Evolutionary conservation across 2,113 vertebrate genomes (phyloP).

Genomic region (Saccopteryx leptura): DNA sequence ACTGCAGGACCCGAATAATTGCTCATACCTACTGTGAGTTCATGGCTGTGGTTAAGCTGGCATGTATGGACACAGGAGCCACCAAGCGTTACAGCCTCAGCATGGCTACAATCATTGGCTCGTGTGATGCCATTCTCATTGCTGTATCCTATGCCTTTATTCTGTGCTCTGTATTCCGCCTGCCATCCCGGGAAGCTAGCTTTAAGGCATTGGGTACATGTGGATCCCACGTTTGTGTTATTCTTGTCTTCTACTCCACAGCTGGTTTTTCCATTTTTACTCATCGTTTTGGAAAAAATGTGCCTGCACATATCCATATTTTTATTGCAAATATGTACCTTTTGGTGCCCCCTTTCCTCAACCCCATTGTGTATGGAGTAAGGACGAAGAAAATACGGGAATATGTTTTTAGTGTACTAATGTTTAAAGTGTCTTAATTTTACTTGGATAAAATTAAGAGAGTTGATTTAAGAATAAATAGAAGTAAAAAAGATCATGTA

Average conservation of each 20-base stretch:
- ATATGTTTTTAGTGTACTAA: slow-evolving; percentile 12
- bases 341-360: slow-evolving; percentile 75
- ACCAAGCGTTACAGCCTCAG: slow-evolving; percentile 66
- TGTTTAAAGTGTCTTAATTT: slow-evolving; percentile 22
- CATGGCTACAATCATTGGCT: slow-evolving; percentile 61
- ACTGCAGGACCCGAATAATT: slow-evolving; percentile 64
- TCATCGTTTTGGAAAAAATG: slow-evolving; percentile 71
- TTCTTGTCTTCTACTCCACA: slow-evolving; percentile 74
- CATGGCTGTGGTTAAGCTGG: slow-evolving; percentile 80
- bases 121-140: slow-evolving; percentile 52
- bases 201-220: slow-evolving; percentile 68
- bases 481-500: not conserved
- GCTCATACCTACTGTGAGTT: slow-evolving; percentile 82
- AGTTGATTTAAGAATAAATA: not conserved
- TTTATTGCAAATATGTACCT: slow-evolving; percentile 78
- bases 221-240: slow-evolving; percentile 75
- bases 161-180: not conserved
- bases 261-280: slow-evolving; percentile 75
- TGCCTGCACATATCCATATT: slow-evolving; percentile 67
- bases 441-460: not conserved
- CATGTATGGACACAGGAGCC: slow-evolving; percentile 51
- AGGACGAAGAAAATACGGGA: slow-evolving; percentile 71
- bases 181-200: slow-evolving; percentile 53
- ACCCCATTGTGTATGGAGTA: slow-evolving; percentile 72
- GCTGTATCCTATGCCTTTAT: slow-evolving; percentile 63